phyloP scores from a whole-genome alignment of 2,113 vertebrate genomes.

The Struthio camelus region DNA sequence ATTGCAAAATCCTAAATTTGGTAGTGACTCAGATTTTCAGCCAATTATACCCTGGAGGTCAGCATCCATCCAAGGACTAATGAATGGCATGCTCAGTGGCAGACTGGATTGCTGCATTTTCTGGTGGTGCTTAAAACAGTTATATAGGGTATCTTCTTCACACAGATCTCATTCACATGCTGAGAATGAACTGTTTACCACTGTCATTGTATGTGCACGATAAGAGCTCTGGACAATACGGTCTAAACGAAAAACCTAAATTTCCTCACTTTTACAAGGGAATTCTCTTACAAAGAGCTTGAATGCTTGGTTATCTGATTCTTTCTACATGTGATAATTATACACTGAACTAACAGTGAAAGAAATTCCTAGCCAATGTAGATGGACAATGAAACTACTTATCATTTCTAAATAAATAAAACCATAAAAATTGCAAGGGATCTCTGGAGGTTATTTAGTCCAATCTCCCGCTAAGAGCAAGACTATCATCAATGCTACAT shows the following conservation, averaged over 20 bases:
- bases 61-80: neutral
- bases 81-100: neutral
- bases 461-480: neutral
- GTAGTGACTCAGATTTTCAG: neutral
- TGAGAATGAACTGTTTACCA: neutral
- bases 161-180: neutral
- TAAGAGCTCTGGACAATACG: neutral
- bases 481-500: neutral
- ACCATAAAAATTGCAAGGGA: neutral
- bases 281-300: neutral
- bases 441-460: neutral
- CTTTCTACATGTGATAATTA: neutral
- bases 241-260: neutral
- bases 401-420: neutral
- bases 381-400: neutral
- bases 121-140: neutral
- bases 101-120: neutral
- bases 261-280: neutral
- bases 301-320: neutral
- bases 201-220: neutral
- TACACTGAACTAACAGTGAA: neutral
- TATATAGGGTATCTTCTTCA: neutral
- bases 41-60: neutral
- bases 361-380: neutral
- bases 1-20: slow-evolving; percentile 12